Base-by-base conservation (phyloP, 2,797 vertebrate genomes). In the Leptatherina wallacei region DNA sequence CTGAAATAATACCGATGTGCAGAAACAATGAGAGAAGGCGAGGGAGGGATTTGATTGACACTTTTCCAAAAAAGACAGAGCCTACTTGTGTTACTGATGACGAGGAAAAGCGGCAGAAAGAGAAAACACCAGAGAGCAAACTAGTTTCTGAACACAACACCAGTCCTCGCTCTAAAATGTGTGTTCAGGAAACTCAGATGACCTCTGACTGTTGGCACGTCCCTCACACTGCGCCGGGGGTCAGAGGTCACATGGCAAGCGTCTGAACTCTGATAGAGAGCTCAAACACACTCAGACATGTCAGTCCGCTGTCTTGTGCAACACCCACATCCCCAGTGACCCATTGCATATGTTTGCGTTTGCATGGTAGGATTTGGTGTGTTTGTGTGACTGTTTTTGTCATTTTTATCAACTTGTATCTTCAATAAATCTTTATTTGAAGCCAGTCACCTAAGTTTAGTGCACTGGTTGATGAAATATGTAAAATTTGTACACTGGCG, bases 251-350 rank as follows among this genome's bases (percentile, higher is more conserved):
- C 77, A 30, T 73, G 84, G 84, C 75, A 55, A 89, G 78, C 76
- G 75, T 85, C 85, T 88, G 87, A 86, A 85, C 83, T 60, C 80
- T 61, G 77, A 92, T 83, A 84, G 84, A 89, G 78, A 88, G 85
- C 85, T 91, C 86, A 92, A 88, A 92, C 88, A 85, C 81, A 88
- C 86, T 83, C 75, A 61, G 75, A 72, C 75, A 65, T 82, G 86
- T 81, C 86, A 67, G 74, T 38, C 83, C 47, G 77, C 63, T 24
- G 61, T 59, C 75, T 85, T 78, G 79, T 58, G 70, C 82, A 85
- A 82, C 82, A 75, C 60, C 65, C 30, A 70, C 7, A 11, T 42
- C 77, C 40, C 51, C 42, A 10, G 49, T 22, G 67, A 69, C 40
- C 44, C 51, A 38, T 59, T 60, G 29, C 14, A 24, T 56, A n/a